Evolutionary conservation across 1,140 invertebrate genomes (phyloP).

Genomic region (Pemphigus obesinymphae): DNA sequence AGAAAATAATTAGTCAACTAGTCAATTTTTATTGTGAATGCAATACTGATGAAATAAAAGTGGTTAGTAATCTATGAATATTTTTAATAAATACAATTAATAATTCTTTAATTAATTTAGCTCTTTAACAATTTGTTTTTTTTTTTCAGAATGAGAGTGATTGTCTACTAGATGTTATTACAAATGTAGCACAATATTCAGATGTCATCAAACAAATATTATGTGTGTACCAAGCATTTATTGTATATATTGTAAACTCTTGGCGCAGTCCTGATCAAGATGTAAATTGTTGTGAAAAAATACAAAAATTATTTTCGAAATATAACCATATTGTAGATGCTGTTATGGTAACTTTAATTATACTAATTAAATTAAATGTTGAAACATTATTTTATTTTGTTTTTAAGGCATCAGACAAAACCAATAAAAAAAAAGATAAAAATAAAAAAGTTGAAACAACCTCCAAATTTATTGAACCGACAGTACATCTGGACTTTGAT

Average conservation of each 20-base stretch:
- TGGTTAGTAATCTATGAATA: not conserved
- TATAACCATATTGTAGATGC: slow-evolving; percentile 25
- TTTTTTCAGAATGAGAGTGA: slow-evolving; percentile 16
- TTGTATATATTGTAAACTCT: slow-evolving; percentile 8
- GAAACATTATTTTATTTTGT: not conserved
- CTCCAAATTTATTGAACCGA: slow-evolving; percentile 1
- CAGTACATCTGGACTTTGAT: slow-evolving; percentile 21
- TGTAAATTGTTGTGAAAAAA: not conserved
- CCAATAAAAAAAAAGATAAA: slow-evolving; percentile 25
- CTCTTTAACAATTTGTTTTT: not conserved
- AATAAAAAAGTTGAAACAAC: slow-evolving; percentile 12
- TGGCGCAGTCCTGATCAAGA: not conserved
- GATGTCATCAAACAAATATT: slow-evolving; percentile 9
- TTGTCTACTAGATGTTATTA: not conserved
- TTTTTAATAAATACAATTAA: not conserved
- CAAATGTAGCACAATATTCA: not conserved
- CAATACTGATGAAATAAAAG: slow-evolving; percentile 31
- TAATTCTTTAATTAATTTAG: not conserved
- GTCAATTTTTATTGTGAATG: slow-evolving; percentile 21
- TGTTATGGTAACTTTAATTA: not conserved
- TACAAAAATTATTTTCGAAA: slow-evolving; percentile 36
- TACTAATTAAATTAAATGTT: too few relatives aligned
- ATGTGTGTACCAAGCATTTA: slow-evolving; percentile 23
- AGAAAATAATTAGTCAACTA: not conserved
- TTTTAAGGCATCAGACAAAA: slow-evolving; percentile 4